phyloP scores from a whole-genome alignment of 2,113 vertebrate species.

The Upupa epops region DNA sequence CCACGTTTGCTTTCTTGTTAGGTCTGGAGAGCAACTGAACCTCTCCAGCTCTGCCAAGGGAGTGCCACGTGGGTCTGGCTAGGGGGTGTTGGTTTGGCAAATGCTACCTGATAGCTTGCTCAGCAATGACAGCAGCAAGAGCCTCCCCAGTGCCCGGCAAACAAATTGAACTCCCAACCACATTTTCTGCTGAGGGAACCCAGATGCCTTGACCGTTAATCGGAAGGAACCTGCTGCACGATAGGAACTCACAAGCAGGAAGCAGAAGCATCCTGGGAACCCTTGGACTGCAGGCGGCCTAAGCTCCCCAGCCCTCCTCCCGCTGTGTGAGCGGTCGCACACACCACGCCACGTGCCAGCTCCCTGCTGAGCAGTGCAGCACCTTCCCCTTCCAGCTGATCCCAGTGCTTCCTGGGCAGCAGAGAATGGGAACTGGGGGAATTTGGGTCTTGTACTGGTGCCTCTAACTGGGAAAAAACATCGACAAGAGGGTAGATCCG shows the following conservation, averaged over 20 bases:
- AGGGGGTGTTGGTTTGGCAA: background rate
- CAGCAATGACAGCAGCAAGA: background rate
- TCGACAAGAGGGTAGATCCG: too few species aligned
- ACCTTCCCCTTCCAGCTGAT: background rate
- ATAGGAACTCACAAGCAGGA: background rate
- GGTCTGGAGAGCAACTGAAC: background rate
- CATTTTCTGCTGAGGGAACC: background rate
- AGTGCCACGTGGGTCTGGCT: background rate
- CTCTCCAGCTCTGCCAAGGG: background rate
- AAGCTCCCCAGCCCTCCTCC: background rate
- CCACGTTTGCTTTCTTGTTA: background rate
- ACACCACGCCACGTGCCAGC: accelerated
- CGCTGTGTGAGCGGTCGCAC: background rate
- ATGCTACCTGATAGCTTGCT: background rate
- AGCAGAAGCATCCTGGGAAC: background rate
- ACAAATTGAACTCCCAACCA: background rate
- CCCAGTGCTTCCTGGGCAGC: background rate
- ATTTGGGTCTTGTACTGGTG: background rate
- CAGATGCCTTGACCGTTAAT: background rate
- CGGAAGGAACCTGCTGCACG: background rate
- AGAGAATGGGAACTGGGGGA: background rate
- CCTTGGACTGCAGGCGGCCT: background rate
- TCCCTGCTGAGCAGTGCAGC: background rate
- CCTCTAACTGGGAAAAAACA: background rate
- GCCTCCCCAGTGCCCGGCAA: background rate